A percentile compares a stretch with the other conserved stretches of the same genome.
These are phyloP conservation scores for Macaria notata DNA, from an alignment of 2,888 invertebrate species.

Conservation along the genomic window DNA sequence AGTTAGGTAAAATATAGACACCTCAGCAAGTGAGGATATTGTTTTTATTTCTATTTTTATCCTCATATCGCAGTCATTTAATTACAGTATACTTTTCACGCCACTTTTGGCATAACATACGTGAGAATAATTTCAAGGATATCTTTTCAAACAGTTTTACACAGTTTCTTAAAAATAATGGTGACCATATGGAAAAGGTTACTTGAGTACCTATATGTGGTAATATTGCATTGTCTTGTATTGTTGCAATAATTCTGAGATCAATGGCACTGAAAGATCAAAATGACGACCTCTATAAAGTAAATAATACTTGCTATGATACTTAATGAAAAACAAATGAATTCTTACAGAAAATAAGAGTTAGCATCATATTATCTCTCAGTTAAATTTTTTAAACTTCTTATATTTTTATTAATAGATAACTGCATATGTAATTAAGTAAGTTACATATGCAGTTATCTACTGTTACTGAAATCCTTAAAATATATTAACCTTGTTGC, in stretches of 20 bases:
- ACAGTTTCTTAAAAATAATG: slow-evolving; percentile 9
- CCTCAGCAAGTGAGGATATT: slow-evolving; percentile 13
- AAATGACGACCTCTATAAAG: too few relatives aligned
- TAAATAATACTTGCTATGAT: too few relatives aligned
- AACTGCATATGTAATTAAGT: not conserved
- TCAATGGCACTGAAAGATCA: not conserved
- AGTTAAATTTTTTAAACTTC: not conserved
- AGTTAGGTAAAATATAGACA: slow-evolving; percentile 11
- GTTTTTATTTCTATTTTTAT: slow-evolving; percentile 30
- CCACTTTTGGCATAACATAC: slow-evolving; percentile 6
- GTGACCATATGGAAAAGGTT: slow-evolving; percentile 34
- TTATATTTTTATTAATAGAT: not conserved
- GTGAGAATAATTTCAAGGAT: slow-evolving; percentile 5
- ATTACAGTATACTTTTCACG: slow-evolving; percentile 8
- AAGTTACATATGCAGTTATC: too few relatives aligned
- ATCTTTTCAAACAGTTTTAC: slow-evolving; percentile 2
- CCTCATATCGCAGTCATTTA: slow-evolving; percentile 16
- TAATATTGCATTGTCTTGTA: not conserved
- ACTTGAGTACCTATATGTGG: not conserved
- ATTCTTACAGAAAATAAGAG: too few relatives aligned
- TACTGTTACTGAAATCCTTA: too few relatives aligned
- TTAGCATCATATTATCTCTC: too few relatives aligned
- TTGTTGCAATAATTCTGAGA: not conserved
- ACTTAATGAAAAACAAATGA: too few relatives aligned
- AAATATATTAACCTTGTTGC: too few relatives aligned